These are phyloP conservation scores for Turritopsis rubra DNA, from an alignment of 30 jellyfish, hydroid and myxozoan species.

Conservation along the genomic window DNA sequence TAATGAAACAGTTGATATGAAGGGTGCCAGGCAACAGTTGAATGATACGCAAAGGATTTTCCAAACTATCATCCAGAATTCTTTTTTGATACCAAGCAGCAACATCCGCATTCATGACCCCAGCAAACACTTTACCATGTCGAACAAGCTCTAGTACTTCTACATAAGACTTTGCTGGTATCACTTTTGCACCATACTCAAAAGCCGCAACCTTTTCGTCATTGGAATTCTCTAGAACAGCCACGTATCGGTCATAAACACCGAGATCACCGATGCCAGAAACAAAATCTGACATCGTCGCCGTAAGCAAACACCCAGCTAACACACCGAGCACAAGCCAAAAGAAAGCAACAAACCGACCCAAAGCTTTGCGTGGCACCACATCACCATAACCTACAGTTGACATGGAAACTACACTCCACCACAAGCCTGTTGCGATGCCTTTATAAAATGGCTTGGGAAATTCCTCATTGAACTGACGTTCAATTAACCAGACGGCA, in stretches of 20 bases:
- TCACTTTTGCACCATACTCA: conserved; percentile 8
- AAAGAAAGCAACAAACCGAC: conserved; percentile 18
- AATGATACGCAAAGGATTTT: conserved; percentile 16
- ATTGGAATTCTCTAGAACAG: conserved; percentile 9
- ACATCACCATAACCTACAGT: conserved; percentile 24
- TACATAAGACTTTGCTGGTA: conserved; percentile 15
- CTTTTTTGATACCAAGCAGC: conserved; percentile 19
- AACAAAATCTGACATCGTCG: conserved; percentile 21
- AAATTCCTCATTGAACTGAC: not conserved
- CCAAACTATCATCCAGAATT: conserved; percentile 2
- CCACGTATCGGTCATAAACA: conserved; percentile 14
- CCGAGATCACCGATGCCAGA: conserved; percentile 13
- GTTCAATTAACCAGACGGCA: conserved; percentile 14
- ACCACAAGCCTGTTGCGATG: not conserved
- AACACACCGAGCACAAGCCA: conserved; percentile 12
- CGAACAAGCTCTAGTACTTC: conserved; percentile 2
- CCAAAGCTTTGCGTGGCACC: not conserved
- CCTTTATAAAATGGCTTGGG: conserved; percentile 7
- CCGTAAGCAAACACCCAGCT: conserved; percentile 7
- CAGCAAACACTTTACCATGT: conserved; percentile 12
- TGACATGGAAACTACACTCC: conserved; percentile 30
- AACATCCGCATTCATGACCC: conserved; percentile 8
- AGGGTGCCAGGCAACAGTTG: conserved; percentile 4
- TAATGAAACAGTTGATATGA: not conserved
- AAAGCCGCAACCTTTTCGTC: conserved; percentile 13